Conservation (phyloP, 1,140 invertebrate genomes). For the Hypothenemus hampei region DNA sequence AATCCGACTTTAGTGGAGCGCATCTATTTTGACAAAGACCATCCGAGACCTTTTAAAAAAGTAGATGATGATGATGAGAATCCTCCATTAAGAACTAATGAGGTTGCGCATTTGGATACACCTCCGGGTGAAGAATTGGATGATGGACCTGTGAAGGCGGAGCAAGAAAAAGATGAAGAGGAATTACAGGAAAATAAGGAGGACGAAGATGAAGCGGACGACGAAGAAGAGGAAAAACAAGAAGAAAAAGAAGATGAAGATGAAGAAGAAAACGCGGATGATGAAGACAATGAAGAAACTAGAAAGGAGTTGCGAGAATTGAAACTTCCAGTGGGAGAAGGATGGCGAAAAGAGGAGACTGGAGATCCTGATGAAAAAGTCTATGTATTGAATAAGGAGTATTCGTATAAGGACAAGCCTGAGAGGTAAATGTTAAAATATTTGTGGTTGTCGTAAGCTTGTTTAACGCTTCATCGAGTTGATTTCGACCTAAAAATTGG, state of each 20-base stretch:
- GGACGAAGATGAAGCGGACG: constrained; percentile 9
- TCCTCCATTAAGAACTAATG: not conserved
- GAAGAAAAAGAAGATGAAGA: constrained; percentile 1
- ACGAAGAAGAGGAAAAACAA: constrained; percentile 4
- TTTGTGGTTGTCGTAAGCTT: too few relatives aligned
- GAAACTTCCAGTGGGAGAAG: not conserved
- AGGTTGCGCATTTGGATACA: constrained; percentile 3
- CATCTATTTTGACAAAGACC: constrained; percentile 12
- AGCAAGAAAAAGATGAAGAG: not conserved
- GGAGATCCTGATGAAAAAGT: constrained; percentile 18
- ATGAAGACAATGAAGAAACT: not conserved
- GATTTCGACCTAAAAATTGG: too few relatives aligned
- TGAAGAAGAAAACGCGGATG: not conserved
- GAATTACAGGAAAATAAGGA: not conserved
- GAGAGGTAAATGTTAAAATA: constrained; percentile 20
- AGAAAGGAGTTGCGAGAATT: not conserved
- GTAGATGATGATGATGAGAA: not conserved
- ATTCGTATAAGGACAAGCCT: constrained; percentile 18
- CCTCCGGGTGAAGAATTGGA: constrained; percentile 17
- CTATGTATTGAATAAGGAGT: constrained; percentile 21
- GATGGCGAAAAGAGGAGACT: not conserved
- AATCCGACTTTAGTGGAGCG: constrained; percentile 9
- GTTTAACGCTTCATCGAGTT: too few relatives aligned
- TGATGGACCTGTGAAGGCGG: not conserved
- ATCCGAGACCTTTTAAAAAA: not conserved